These are phyloP conservation scores for Cinclus cinclus DNA, from an alignment of 2,113 vertebrate genomes.

Conservation along the genomic window DNA sequence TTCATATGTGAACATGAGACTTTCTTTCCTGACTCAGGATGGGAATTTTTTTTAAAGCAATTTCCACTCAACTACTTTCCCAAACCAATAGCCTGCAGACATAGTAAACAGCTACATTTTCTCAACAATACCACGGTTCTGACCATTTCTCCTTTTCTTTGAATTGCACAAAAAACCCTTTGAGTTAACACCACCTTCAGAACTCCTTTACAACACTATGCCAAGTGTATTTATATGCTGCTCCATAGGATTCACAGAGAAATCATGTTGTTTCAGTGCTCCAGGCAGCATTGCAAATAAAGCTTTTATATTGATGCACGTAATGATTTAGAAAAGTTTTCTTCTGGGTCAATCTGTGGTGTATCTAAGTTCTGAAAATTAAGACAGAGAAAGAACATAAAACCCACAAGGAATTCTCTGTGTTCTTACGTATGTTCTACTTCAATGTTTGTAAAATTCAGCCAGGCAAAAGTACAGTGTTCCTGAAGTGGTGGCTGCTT, in stretches of 20 bases:
- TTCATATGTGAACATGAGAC: slow-evolving; percentile 1
- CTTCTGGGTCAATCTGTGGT: not conserved
- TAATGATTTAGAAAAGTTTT: slow-evolving; percentile 3
- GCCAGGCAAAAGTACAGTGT: not conserved
- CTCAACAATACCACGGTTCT: not conserved
- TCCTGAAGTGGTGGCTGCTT: not conserved
- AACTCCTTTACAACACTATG: not conserved
- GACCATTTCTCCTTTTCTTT: not conserved
- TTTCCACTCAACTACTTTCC: not conserved
- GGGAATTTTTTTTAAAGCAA: not conserved
- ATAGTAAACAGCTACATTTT: not conserved
- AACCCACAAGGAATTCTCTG: not conserved
- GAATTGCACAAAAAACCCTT: not conserved
- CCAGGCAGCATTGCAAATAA: not conserved
- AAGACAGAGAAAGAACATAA: not conserved
- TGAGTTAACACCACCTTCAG: not conserved
- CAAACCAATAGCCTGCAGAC: slow-evolving; percentile 10
- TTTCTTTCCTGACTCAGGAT: not conserved
- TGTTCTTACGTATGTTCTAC: not conserved
- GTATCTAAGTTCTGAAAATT: not conserved
- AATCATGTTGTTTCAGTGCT: not conserved
- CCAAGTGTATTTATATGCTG: not conserved
- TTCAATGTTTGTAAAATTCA: not conserved
- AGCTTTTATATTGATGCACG: not conserved
- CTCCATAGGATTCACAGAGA: not conserved